Conservation (phyloP, 2,888 invertebrate species). For the Glyphotaelius pellucidus region DNA sequence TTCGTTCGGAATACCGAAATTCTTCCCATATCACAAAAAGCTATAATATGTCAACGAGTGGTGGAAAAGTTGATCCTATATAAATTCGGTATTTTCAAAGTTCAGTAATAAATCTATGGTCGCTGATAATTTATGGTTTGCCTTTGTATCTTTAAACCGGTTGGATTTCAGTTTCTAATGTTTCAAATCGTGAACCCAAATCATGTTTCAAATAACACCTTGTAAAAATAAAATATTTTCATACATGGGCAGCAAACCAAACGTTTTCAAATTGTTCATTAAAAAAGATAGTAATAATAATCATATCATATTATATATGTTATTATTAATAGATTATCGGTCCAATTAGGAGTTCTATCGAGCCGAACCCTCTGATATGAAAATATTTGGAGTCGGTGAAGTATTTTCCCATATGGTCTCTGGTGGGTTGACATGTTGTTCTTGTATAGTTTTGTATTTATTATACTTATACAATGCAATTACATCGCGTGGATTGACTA, state of each 20-base stretch:
- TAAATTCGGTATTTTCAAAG: neutral
- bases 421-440: no score
- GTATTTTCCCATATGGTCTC: no score
- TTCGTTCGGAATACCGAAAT: neutral
- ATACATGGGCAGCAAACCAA: neutral
- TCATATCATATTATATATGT: no score
- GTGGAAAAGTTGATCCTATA: slow-evolving; percentile 24
- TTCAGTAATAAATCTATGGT: neutral
- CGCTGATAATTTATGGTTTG: neutral
- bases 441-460: no score
- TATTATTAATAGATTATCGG: no score
- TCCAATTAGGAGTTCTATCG: no score
- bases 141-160: neutral
- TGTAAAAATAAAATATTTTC: neutral
- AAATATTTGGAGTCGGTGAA: no score
- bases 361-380: no score
- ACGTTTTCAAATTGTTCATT: neutral
- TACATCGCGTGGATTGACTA: no score
- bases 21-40: neutral
- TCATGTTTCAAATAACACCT: neutral
- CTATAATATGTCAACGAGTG: neutral
- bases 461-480: no score
- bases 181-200: neutral
- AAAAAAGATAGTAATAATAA: no score
- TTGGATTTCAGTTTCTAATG: neutral